Percentiles rank a stretch among this genome's conserved stretches.
These are phyloP conservation scores for Zaprionus capensis DNA, from an alignment of 1,140 invertebrate species.

Conservation along the genomic window DNA sequence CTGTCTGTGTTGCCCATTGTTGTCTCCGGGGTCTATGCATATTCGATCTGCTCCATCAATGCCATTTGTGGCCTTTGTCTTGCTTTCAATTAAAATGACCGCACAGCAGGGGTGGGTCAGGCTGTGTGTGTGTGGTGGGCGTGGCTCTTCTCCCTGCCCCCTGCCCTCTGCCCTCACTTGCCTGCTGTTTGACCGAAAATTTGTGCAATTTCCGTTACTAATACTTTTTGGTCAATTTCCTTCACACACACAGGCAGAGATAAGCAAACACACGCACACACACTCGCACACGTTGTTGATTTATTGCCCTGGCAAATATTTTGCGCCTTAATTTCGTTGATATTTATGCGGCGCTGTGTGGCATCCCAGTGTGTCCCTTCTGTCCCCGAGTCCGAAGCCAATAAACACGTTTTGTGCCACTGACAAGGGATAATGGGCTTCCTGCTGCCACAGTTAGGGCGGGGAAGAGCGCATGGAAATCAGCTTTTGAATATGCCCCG, in stretches of 20 bases:
- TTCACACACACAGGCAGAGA: conserved; percentile 29
- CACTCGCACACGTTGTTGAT: conserved; percentile 55
- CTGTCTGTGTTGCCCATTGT: conserved; percentile 2
- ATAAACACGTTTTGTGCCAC: conserved; percentile 7
- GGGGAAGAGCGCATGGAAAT: conserved; percentile 36
- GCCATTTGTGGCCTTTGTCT: conserved; percentile 65
- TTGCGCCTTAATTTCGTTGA: conserved; percentile 81
- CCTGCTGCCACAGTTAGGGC: conserved; percentile 2
- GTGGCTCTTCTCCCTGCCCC: neutral
- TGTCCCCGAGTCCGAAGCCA: conserved; percentile 38
- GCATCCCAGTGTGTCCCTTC: conserved; percentile 47
- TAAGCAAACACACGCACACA: conserved; percentile 14
- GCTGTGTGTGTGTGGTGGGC: neutral
- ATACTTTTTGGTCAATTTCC: conserved; percentile 7
- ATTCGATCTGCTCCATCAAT: conserved; percentile 78
- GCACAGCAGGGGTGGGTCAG: conserved; percentile 26
- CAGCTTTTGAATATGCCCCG: conserved; percentile 78
- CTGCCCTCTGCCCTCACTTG: conserved; percentile 27
- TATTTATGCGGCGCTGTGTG: conserved; percentile 74
- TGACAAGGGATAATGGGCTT: conserved; percentile 6
- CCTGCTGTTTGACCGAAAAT: conserved; percentile 53
- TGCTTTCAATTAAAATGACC: conserved; percentile 79
- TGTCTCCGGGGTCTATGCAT: conserved; percentile 52
- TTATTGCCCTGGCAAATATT: conserved; percentile 71
- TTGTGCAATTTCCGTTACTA: conserved; percentile 72